These are phyloP conservation scores for Menidia menidia DNA, from an alignment of 2,797 vertebrate genomes.

Conservation along the genomic window DNA sequence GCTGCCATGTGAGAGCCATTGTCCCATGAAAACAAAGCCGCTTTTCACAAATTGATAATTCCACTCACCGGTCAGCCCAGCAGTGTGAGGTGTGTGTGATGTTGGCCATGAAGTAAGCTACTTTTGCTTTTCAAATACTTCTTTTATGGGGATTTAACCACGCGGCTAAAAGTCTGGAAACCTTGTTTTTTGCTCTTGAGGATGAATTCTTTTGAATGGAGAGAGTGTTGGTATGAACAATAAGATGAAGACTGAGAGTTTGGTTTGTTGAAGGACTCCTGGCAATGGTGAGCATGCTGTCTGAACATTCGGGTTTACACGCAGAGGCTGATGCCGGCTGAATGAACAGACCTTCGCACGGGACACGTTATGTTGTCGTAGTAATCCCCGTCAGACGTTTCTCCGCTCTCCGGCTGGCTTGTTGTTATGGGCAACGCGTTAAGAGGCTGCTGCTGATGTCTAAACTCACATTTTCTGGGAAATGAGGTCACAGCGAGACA, in stretches of 20 bases:
- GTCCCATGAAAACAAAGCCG: conserved; percentile 65
- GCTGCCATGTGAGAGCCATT: conserved; percentile 54
- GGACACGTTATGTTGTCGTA: conserved; percentile 14
- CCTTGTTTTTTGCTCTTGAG: neutral
- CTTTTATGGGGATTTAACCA: neutral
- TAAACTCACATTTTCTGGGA: conserved; percentile 49
- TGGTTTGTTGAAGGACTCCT: conserved; percentile 22
- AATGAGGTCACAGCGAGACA: conserved; percentile 75
- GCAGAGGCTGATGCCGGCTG: conserved; percentile 32
- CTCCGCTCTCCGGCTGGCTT: conserved; percentile 8
- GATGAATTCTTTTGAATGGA: conserved; percentile 12
- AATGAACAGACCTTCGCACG: conserved; percentile 30
- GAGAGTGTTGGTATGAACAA: no score
- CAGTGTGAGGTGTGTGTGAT: conserved; percentile 26
- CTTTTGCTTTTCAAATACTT: conserved; percentile 3
- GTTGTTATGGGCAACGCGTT: conserved; percentile 32
- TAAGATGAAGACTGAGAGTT: neutral
- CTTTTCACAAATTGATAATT: conserved; percentile 63
- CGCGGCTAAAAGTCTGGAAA: conserved; percentile 6
- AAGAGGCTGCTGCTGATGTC: conserved; percentile 32
- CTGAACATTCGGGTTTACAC: conserved; percentile 44
- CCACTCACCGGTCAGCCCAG: conserved; percentile 23
- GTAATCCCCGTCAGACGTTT: conserved; percentile 13
- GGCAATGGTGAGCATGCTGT: conserved; percentile 24
- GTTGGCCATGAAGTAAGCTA: neutral